These are phyloP conservation scores for Lasioglossum marginatum DNA, from an alignment of 2,888 invertebrate genomes.

Conservation along the genomic window DNA sequence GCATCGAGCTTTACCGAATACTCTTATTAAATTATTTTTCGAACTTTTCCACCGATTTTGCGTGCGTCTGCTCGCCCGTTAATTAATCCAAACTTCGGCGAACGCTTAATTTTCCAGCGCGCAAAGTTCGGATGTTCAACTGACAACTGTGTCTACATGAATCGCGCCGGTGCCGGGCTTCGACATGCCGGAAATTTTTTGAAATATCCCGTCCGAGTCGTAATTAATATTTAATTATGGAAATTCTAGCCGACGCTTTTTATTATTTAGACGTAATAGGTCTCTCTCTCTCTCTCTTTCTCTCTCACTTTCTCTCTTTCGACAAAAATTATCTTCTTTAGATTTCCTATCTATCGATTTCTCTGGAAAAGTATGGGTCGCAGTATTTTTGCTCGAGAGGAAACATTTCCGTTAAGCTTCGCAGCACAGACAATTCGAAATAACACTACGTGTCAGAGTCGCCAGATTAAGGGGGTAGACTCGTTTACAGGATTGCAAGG, in stretches of 20 bases:
- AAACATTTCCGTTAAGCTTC: background rate
- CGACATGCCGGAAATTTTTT: conserved; percentile 5
- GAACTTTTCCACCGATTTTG: background rate
- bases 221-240: background rate
- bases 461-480: no score
- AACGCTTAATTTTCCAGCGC: background rate
- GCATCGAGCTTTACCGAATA: background rate
- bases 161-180: background rate
- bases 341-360: background rate
- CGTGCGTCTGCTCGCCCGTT: background rate
- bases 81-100: conserved; percentile 28
- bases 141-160: conserved; percentile 3
- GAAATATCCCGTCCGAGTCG: background rate
- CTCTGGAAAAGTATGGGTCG: background rate
- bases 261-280: background rate
- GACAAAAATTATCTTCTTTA: background rate
- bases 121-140: background rate
- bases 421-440: no score
- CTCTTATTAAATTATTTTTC: conserved; percentile 6
- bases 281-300: background rate
- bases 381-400: background rate
- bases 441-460: no score
- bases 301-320: no score
- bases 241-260: background rate
- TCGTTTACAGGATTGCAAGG: no score